Evolutionary conservation across 2,113 vertebrate species (phyloP), one percentile per base, ranked within the genome.

Genomic region (Chionodraco myersi): DNA sequence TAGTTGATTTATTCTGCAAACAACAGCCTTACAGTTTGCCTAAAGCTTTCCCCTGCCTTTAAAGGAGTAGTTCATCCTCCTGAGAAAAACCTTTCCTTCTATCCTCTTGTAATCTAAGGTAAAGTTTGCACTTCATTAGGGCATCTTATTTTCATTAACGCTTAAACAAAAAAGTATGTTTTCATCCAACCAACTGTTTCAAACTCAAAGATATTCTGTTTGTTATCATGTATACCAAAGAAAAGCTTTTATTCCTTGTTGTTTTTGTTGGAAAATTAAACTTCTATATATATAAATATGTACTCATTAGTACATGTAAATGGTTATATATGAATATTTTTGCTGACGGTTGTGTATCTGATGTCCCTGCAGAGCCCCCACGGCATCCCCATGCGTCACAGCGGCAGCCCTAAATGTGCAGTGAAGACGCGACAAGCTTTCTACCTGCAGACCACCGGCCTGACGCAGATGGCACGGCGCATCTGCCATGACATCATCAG

Each of bases 371-470:
- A 99, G 98, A 98, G 96, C 93, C 97, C 97, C 80, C 98, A 98
- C 2, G 96, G 97, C 21, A 59, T 96, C 64, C 96, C 97, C 47
- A 90, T 96, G 79, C 92, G 97, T 58, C 97, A 97, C 93, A 94
- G 96, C 53, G 96, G 96, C 69, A 99, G 98, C 90, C 98, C 98
- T 72, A 99, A 99, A 90, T 98, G 98, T 72, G 97, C 98, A 0
- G 97, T 99, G 94, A 99, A 99, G 94, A 99, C 98, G 12, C 88
- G 97, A 30, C 98, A 99, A 94, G 98, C 98, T 36, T 99, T 99
- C 88, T 99, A 95, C 93, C 95, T 99, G 78, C 96, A 97, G 80
- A 98, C 98, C 66, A 97, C 96, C 59, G 94, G 94, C 64, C 89
- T 97, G 88, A 98, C 98, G 0, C 93, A 96, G 69, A 91, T 96